A percentile compares a stretch with the other conserved stretches of the same genome.
Evolutionary conservation across 2,113 vertebrate genomes (phyloP).

Genomic region (Mesembrinibis cayennensis): DNA sequence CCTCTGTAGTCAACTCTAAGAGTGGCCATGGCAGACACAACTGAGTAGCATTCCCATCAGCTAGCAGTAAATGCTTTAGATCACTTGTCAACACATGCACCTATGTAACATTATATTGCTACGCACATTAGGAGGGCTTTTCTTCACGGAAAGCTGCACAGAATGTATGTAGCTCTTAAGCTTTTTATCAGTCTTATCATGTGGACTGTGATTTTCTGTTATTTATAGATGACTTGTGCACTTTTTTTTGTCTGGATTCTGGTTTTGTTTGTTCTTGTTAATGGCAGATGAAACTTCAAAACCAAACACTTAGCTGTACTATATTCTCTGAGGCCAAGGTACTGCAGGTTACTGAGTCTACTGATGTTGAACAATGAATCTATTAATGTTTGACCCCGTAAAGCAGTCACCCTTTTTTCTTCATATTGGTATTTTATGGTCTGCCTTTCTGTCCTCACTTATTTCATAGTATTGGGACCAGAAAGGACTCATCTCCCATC

Average conservation of each 20-base stretch:
- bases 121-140: neutral
- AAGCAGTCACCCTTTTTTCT: neutral
- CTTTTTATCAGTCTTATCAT: neutral
- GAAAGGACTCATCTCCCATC: neutral
- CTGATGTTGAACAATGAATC: neutral
- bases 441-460: neutral
- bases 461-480: neutral
- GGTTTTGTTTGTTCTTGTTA: constrained; percentile 2
- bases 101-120: neutral
- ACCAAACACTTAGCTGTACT: neutral
- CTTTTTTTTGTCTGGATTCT: neutral
- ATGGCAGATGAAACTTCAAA: neutral
- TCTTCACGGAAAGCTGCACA: neutral
- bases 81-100: neutral
- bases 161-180: neutral
- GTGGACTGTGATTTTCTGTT: neutral
- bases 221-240: neutral
- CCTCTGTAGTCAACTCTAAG: neutral
- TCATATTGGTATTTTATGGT: neutral
- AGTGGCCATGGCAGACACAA: neutral
- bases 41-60: neutral
- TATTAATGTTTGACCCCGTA: neutral
- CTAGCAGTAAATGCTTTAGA: neutral
- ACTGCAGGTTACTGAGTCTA: neutral
- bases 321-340: neutral